These are phyloP conservation scores for Clarias batrachus DNA, from an alignment of 2,113 vertebrate species.

Conservation along the genomic window DNA sequence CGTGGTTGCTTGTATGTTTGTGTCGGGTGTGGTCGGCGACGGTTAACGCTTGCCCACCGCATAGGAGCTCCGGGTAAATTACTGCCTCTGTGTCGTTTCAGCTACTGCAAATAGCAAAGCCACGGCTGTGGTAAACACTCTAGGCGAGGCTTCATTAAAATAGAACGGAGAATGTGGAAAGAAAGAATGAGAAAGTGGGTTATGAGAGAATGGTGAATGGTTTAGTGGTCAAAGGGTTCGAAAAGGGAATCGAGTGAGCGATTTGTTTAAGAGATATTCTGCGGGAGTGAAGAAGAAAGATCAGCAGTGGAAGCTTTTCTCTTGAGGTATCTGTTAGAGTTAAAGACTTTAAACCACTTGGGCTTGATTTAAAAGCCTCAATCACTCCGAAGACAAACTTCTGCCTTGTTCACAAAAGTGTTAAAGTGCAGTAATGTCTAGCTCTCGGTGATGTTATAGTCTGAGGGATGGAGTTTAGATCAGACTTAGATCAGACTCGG, in stretches of 20 bases:
- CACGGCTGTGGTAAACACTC: background rate
- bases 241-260: background rate
- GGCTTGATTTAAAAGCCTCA: background rate
- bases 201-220: background rate
- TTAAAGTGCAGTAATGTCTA: background rate
- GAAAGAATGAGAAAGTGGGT: background rate
- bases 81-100: background rate
- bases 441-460: background rate
- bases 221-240: background rate
- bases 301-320: background rate
- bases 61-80: background rate
- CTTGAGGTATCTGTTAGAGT: background rate
- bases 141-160: background rate
- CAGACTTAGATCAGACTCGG: no score
- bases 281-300: background rate
- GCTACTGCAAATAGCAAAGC: slow-evolving; percentile 3
- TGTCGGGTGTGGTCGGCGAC: background rate
- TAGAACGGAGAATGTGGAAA: background rate
- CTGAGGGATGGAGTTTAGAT: no score
- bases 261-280: no score
- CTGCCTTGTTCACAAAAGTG: background rate
- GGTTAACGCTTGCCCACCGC: background rate
- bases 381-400: background rate
- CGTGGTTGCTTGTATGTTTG: background rate
- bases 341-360: background rate